Conservation (phyloP, 2,113 vertebrate genomes). For the Choloepus hoffmanni region DNA sequence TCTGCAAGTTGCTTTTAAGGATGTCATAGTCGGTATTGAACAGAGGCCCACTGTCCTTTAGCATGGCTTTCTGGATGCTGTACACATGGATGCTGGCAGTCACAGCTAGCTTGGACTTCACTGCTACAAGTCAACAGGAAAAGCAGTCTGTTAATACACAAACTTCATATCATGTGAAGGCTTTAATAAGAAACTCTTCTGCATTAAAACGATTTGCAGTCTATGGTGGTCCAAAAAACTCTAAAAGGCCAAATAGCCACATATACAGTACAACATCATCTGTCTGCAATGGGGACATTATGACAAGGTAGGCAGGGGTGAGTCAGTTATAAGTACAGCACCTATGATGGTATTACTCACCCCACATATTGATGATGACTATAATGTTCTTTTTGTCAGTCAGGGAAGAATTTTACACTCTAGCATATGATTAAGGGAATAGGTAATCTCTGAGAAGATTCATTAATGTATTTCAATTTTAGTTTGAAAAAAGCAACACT, state of each 20-base stretch:
- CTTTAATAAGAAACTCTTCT: conserved; percentile 74
- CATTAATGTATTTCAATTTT: conserved; percentile 4
- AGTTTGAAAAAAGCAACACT: conserved; percentile 58
- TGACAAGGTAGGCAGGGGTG: conserved; percentile 69
- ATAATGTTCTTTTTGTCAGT: not conserved
- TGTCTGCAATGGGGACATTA: conserved; percentile 56
- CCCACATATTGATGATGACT: conserved; percentile 62
- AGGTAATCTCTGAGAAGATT: conserved; percentile 57
- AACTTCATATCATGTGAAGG: conserved; percentile 64
- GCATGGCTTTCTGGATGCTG: conserved; percentile 95
- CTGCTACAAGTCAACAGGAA: conserved; percentile 86
- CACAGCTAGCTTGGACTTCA: conserved; percentile 92
- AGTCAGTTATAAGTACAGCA: conserved; percentile 64
- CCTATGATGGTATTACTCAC: conserved; percentile 65
- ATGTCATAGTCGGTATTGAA: conserved; percentile 97
- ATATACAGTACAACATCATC: conserved; percentile 62
- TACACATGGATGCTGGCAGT: conserved; percentile 94
- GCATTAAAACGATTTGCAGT: conserved; percentile 75
- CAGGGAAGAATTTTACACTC: conserved; percentile 32
- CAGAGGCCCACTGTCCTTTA: conserved; percentile 95
- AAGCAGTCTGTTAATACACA: conserved; percentile 81
- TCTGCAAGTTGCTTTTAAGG: conserved; percentile 93
- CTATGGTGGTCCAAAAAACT: conserved; percentile 63
- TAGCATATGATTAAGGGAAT: conserved; percentile 32
- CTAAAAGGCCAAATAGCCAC: conserved; percentile 62